Conservation (phyloP, 2,888 invertebrate genomes). For the Sipha maydis region DNA sequence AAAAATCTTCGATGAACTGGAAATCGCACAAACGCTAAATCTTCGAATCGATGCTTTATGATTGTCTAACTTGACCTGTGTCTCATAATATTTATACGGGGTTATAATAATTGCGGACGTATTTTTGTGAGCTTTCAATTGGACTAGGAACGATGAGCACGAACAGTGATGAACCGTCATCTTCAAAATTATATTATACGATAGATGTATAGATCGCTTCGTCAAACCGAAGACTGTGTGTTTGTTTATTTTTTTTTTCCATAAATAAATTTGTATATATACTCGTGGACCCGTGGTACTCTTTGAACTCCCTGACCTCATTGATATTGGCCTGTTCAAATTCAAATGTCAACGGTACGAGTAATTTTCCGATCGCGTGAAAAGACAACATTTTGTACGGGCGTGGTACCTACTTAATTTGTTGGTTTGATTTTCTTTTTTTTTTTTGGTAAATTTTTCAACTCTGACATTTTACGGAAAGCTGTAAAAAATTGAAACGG, state of each 20-base stretch:
- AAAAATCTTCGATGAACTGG: too few species aligned
- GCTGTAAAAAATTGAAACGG: constrained; percentile 10
- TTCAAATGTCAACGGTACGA: constrained; percentile 33
- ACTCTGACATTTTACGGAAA: constrained; percentile 13
- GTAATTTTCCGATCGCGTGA: constrained; percentile 51
- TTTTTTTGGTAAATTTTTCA: constrained; percentile 1
- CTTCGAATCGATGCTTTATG: too few species aligned
- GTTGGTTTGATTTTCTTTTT: constrained; percentile 27
- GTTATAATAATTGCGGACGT: too few species aligned
- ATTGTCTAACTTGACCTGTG: too few species aligned
- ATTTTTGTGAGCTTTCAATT: too few species aligned
- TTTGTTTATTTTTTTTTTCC: not conserved
- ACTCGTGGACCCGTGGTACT: not conserved
- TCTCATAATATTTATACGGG: too few species aligned
- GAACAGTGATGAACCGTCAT: not conserved
- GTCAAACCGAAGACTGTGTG: not conserved
- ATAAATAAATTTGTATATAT: too few species aligned
- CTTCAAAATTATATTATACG: not conserved
- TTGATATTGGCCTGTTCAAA: not conserved
- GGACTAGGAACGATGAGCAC: too few species aligned
- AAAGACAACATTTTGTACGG: constrained; percentile 44
- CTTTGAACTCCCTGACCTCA: constrained; percentile 34
- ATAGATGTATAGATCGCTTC: not conserved
- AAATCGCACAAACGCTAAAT: too few species aligned
- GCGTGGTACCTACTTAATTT: constrained; percentile 28